These are phyloP conservation scores for Trissoscelio sp. DNA, from an alignment of 2,888 invertebrate species.

Conservation along the genomic window DNA sequence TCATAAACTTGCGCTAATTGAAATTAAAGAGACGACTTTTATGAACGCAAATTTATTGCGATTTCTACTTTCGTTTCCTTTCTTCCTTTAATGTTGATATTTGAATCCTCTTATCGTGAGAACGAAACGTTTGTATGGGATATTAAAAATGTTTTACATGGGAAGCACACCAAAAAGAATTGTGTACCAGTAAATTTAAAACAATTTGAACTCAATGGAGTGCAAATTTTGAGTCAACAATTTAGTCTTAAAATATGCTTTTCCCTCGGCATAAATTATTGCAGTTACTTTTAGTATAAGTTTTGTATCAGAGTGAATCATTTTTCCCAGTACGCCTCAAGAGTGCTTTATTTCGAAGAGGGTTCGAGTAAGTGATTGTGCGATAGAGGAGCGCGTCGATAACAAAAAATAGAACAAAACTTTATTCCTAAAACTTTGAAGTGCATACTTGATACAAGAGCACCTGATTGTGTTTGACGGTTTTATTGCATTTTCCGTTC, in stretches of 20 bases:
- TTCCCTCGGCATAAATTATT: constrained; percentile 26
- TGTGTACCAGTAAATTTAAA: neutral
- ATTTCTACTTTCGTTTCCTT: neutral
- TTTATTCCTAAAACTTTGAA: constrained; percentile 61
- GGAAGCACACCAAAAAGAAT: neutral
- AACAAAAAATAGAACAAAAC: constrained; percentile 63
- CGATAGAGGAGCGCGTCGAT: constrained; percentile 51
- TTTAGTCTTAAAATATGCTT: constrained; percentile 25
- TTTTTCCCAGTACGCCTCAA: constrained; percentile 40
- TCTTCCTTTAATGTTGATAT: neutral
- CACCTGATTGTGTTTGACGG: constrained; percentile 43
- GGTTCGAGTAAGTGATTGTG: constrained; percentile 60
- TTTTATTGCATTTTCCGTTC: constrained; percentile 58
- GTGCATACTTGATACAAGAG: constrained; percentile 58
- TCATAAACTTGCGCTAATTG: neutral
- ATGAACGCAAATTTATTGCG: neutral
- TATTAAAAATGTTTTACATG: neutral
- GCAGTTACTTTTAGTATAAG: constrained; percentile 46
- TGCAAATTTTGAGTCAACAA: constrained; percentile 24
- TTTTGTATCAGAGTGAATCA: constrained; percentile 58
- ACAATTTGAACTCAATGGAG: constrained; percentile 23
- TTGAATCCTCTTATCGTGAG: neutral
- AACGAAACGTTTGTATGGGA: neutral
- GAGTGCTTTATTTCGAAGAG: constrained; percentile 56
- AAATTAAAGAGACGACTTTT: neutral